Conservation (phyloP, 2,888 invertebrate genomes). For the Agonopterix heracliana region DNA sequence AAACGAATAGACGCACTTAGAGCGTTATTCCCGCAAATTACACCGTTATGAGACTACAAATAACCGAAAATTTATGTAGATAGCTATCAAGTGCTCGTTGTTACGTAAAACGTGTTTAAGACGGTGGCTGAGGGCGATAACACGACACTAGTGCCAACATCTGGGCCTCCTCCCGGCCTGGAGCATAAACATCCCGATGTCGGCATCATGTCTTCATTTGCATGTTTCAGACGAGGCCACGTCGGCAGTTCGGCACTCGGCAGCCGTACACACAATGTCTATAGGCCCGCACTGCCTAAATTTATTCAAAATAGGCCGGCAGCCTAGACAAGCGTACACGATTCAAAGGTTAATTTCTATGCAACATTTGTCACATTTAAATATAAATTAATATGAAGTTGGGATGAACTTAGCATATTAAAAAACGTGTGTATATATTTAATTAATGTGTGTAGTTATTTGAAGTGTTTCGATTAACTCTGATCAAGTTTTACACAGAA, state of each 20-base stretch:
- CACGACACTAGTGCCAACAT: slow-evolving; percentile 57
- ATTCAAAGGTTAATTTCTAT: too few species aligned
- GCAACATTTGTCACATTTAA: too few species aligned
- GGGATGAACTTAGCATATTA: too few species aligned
- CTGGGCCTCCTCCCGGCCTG: slow-evolving; percentile 38
- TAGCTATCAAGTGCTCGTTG: slow-evolving; percentile 57
- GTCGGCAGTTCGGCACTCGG: slow-evolving; percentile 15
- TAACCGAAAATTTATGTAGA: slow-evolving; percentile 69
- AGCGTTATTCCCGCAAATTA: slow-evolving; percentile 55
- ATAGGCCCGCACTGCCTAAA: slow-evolving; percentile 45
- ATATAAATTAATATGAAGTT: too few species aligned
- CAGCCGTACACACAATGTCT: slow-evolving; percentile 46
- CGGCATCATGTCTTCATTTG: slow-evolving; percentile 65
- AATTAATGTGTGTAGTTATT: too few species aligned
- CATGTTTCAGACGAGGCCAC: slow-evolving; percentile 49
- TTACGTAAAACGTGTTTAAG: slow-evolving; percentile 64
- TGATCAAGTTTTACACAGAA: too few species aligned
- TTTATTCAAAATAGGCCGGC: slow-evolving; percentile 35
- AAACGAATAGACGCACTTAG: slow-evolving; percentile 47
- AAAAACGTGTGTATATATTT: too few species aligned
- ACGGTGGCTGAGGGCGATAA: slow-evolving; percentile 48
- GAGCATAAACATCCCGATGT: slow-evolving; percentile 53
- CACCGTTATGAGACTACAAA: slow-evolving; percentile 60
- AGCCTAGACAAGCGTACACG: too few species aligned
- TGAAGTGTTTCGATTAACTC: too few species aligned